A percentile compares a stretch with the other conserved stretches of the same genome.
Conservation (phyloP, 1,140 invertebrate genomes). For the Temnothorax curvispinosus region DNA sequence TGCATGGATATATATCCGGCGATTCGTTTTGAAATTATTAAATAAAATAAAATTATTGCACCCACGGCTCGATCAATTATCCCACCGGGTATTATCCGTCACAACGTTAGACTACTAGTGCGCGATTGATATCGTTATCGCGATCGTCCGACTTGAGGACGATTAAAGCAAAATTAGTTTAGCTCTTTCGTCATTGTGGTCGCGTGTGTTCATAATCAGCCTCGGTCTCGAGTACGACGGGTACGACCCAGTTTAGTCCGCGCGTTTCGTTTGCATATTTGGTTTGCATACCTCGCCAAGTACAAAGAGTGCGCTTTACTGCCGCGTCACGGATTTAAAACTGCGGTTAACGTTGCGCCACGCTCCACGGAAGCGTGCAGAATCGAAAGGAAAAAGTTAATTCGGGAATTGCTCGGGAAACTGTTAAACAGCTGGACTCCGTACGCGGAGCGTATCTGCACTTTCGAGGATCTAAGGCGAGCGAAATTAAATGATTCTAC, state of each 20-base stretch:
- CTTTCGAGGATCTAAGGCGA: neutral
- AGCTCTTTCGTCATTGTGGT: slow-evolving; percentile 25
- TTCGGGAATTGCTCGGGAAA: neutral
- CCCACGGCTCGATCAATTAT: neutral
- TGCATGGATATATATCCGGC: neutral
- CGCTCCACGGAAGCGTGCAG: slow-evolving; percentile 6
- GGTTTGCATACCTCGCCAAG: slow-evolving; percentile 31
- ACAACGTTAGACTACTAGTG: neutral
- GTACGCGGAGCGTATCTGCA: neutral
- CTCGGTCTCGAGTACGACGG: slow-evolving; percentile 28
- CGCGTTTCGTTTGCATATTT: slow-evolving; percentile 41
- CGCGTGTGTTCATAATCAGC: slow-evolving; percentile 37
- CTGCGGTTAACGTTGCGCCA: slow-evolving; percentile 14
- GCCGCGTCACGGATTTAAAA: slow-evolving; percentile 15
- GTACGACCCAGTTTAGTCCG: slow-evolving; percentile 38
- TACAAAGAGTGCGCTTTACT: slow-evolving; percentile 47
- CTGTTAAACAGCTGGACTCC: neutral
- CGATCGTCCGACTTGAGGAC: neutral
- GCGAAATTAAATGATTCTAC: neutral
- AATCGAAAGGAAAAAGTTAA: slow-evolving; percentile 6
- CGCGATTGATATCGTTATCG: neutral
- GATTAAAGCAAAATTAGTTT: slow-evolving; percentile 25
- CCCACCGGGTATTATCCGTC: neutral
- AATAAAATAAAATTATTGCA: slow-evolving; percentile 14
- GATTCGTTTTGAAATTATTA: neutral